phyloP scores from a whole-genome alignment of 2,797 vertebrate genomes.

The Phataginus tetradactyla region DNA sequence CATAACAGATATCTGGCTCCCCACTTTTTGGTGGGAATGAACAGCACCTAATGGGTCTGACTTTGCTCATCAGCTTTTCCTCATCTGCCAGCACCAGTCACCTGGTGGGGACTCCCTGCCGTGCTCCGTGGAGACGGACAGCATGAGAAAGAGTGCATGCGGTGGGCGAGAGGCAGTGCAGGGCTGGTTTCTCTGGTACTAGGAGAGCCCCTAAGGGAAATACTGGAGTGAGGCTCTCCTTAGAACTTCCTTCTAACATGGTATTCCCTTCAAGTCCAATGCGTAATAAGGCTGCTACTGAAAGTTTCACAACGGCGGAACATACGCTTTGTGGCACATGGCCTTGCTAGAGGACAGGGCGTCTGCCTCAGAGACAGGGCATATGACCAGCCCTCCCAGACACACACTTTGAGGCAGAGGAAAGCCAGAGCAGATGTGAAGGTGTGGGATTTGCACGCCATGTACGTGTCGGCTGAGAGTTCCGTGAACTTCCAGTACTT shows the following conservation, averaged over 20 bases:
- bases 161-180: not conserved
- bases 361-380: not conserved
- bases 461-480: not conserved
- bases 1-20: not conserved
- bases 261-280: not conserved
- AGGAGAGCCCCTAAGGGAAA: not conserved
- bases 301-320: not conserved
- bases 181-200: not conserved
- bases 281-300: not conserved
- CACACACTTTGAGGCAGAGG: not conserved
- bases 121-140: not conserved
- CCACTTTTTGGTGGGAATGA: not conserved
- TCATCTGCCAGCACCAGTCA: not conserved
- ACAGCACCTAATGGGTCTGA: not conserved
- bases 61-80: not conserved
- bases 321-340: not conserved
- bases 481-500: not conserved
- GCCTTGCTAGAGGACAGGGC: not conserved
- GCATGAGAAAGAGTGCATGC: not conserved
- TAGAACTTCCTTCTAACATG: not conserved
- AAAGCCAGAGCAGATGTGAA: not conserved
- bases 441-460: not conserved
- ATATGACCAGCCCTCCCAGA: not conserved
- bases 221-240: not conserved
- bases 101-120: not conserved